These are phyloP conservation scores for Tridacna gigas DNA, from an alignment of 2,888 invertebrate species.

Conservation along the genomic window DNA sequence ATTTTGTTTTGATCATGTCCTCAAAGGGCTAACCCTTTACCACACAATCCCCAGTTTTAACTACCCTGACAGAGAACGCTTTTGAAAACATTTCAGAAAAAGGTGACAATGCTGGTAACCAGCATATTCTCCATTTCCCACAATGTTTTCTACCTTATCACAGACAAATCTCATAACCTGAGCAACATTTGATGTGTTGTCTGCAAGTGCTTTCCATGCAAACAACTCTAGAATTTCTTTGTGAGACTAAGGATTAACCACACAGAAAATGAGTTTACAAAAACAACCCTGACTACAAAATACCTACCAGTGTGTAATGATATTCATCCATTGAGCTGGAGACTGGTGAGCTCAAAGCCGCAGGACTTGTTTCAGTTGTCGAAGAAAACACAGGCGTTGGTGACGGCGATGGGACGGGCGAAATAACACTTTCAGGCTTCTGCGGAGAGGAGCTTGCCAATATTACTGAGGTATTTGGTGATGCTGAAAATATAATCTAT, in stretches of 20 bases:
- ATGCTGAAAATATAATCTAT: conserved; percentile 4
- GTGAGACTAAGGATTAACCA: too few relatives aligned
- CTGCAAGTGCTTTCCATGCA: too few relatives aligned
- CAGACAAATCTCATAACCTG: too few relatives aligned
- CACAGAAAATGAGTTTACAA: too few relatives aligned
- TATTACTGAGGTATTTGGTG: conserved; percentile 22
- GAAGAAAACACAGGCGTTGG: conserved; percentile 12
- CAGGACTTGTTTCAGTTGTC: conserved; percentile 2
- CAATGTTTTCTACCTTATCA: not conserved
- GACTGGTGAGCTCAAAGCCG: not conserved
- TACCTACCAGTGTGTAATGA: conserved; percentile 19
- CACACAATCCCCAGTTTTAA: too few relatives aligned
- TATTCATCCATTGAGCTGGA: conserved; percentile 5
- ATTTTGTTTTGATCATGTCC: too few relatives aligned
- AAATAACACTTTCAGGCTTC: conserved; percentile 10
- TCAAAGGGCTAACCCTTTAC: too few relatives aligned
- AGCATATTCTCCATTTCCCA: not conserved
- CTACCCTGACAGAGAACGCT: too few relatives aligned
- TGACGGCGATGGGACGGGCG: conserved; percentile 4
- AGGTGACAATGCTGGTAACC: too few relatives aligned
- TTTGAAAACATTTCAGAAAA: too few relatives aligned
- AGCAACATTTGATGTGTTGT: too few relatives aligned
- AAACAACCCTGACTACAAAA: not conserved
- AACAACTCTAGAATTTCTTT: too few relatives aligned
- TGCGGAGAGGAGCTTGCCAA: conserved; percentile 13